A percentile compares a stretch with the other conserved stretches of the same genome.
Conservation (phyloP, 2,797 vertebrate genomes). For the Phoeniculus purpureus region DNA sequence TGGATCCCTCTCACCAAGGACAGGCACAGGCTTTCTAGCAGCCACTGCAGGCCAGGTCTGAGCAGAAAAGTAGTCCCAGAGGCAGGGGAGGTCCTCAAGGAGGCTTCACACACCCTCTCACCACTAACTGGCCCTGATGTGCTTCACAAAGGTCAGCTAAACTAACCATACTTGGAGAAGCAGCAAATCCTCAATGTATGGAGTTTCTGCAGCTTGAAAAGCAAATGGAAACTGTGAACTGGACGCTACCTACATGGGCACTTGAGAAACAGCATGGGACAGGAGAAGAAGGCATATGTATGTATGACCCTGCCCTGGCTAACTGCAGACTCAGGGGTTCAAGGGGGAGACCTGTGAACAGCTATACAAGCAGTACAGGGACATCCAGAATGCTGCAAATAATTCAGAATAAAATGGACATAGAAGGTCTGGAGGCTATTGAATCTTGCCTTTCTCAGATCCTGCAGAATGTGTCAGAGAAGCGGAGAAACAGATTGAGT, state of each 20-base stretch:
- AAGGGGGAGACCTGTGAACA: not conserved
- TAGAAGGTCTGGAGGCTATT: not conserved
- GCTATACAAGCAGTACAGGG: not conserved
- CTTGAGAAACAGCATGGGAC: not conserved
- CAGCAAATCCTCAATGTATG: not conserved
- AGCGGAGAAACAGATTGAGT: not conserved
- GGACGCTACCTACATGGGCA: not conserved
- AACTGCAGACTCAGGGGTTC: not conserved
- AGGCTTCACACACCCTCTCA: not conserved
- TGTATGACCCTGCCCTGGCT: not conserved
- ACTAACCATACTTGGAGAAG: not conserved
- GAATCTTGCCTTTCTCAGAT: not conserved
- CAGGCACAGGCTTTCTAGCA: rapidly evolving
- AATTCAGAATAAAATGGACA: not conserved
- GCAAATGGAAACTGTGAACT: not conserved
- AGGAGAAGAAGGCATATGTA: rapidly evolving
- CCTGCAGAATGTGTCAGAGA: not conserved
- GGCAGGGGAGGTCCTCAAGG: rapidly evolving
- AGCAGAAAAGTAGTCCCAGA: not conserved
- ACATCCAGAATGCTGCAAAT: not conserved
- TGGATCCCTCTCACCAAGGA: not conserved
- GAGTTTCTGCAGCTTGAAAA: not conserved
- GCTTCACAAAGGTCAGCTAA: not conserved
- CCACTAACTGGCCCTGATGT: rapidly evolving
- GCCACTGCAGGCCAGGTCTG: rapidly evolving